Evolutionary conservation across 2,888 invertebrate genomes (phyloP), one percentile per base, ranked within the genome.

Genomic region (Melanostoma mellinum): DNA sequence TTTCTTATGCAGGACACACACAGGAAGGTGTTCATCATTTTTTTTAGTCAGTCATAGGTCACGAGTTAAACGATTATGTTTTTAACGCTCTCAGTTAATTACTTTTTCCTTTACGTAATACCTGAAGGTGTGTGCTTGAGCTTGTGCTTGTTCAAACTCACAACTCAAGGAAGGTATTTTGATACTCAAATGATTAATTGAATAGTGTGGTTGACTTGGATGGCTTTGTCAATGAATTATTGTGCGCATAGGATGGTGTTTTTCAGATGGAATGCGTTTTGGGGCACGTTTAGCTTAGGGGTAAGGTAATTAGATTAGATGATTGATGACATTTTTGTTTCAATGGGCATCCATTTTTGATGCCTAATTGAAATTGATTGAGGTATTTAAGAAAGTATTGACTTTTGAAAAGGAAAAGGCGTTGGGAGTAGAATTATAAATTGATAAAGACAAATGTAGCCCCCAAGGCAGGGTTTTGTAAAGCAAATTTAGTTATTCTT

Each of bases 331-430:
- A 46, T 10, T 36, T 40, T 55, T 8, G 36, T 42, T 20, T 60
- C 42, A 10, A 33, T 55, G 9, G n/a, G 33, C 44, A 33, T 38
- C 32, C 6, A 38, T 75, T 33, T 53, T 32, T 2, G 4, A 6
- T 46, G 35, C 33, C 61, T 55, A 48, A 76, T 61, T 69, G 48
- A 40, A 40, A 69, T 69, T 63, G 48, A 76, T 55, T 69, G n/a
- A 44, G 38, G 33, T 61, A 55, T 61, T 76, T 6, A 46, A 63
- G 5, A n/a, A 50, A 50, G 20, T 48, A 61, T 36, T 48, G 4
- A 6, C 5, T 36, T n/a, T 61, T 60, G n/a, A 20, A 20, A 20
- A 20, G 44, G 9, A 0, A 35, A 20, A 20, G 35, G 8, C 20
- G 20, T 20, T 20, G 20, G 20, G 20, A 20, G 20, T 20, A 20